Evolutionary conservation across 2,113 vertebrate species (phyloP), one percentile per base, ranked within the genome.

Genomic region (Perca flavescens): DNA sequence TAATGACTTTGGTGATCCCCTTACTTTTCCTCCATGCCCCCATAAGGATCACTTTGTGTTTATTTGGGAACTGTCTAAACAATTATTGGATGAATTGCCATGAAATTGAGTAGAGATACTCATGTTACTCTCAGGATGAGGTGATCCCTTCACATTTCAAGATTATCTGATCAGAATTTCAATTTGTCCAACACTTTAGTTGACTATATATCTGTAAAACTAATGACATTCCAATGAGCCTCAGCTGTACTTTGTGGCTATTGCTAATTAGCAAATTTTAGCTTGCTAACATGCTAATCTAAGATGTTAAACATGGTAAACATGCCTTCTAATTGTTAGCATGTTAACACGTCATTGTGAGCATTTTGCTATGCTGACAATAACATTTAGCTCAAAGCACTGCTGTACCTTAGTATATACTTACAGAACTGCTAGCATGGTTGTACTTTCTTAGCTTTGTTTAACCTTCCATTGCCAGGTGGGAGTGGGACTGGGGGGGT

Each of bases 401-500:
- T 0, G 2, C 68, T 66, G 10, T 15, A 22, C 14, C 3, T 16
- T 13, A 40, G 6, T 5, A 28, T 3, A 31, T 31, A 4, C 22
- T 54, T 22, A 36, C 19, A 31, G 17, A 15, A n/a, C 43, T 60
- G 4, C 11, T 6, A 17, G 19, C 14, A 3, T 61, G 34, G 25
- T 7, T 54, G 6, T 60, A 21, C 43, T 34, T 15, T 22, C 34
- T 34, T 34, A 34, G 9, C 15, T 68, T 47, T 71, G 40, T 78
- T 57, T 58, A 64, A 28, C 49, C 31, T 74, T 11, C 3, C 11
- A n/a, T 25, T 76, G 14, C 25, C 11, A 56, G 3, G 85, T 74
- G 50, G 43, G 76, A 79, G 61, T 65, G 70, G 70, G 63, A 67
- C 60, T 65, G 31, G 54, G 63, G 87, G 67, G 40, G 6, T 77